A percentile compares a stretch with the other conserved stretches of the same genome.
Evolutionary conservation across 2,888 invertebrate genomes (phyloP).

Genomic region (Andrena minutula): DNA sequence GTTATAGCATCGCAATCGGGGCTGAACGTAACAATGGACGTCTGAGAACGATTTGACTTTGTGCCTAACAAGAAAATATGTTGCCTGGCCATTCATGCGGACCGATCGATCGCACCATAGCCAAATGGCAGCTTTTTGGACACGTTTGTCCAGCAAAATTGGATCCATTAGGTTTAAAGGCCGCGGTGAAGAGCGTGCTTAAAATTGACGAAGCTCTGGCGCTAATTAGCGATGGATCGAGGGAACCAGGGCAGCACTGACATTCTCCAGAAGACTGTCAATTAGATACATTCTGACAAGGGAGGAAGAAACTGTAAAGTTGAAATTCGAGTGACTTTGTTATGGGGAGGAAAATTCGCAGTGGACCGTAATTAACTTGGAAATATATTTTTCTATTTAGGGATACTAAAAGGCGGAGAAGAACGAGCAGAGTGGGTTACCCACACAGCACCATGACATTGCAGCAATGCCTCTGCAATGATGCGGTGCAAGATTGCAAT

Average conservation of each 20-base stretch:
- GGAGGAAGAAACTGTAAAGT: neutral
- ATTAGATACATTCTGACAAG: neutral
- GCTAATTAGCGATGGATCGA: neutral
- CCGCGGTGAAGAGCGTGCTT: neutral
- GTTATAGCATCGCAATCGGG: slow-evolving; percentile 63
- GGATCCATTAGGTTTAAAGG: neutral
- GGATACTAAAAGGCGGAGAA: no score
- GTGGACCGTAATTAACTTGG: no score
- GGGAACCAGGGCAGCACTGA: neutral
- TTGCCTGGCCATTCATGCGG: slow-evolving; percentile 43
- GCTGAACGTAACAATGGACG: slow-evolving; percentile 59
- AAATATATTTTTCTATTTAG: no score
- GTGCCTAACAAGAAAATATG: slow-evolving; percentile 60
- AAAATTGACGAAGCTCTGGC: neutral
- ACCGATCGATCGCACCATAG: slow-evolving; percentile 22
- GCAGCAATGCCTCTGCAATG: no score
- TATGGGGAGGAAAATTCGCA: no score
- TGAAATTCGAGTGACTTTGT: no score
- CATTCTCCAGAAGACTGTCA: neutral
- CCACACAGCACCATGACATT: no score
- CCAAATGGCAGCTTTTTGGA: neutral
- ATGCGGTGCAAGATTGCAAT: no score
- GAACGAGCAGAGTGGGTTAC: no score
- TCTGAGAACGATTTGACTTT: slow-evolving; percentile 61
- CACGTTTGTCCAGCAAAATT: neutral